Evolutionary conservation across 2,797 vertebrate genomes (phyloP), one percentile per base, ranked within the genome.

Genomic region (Pangasius macronema): DNA sequence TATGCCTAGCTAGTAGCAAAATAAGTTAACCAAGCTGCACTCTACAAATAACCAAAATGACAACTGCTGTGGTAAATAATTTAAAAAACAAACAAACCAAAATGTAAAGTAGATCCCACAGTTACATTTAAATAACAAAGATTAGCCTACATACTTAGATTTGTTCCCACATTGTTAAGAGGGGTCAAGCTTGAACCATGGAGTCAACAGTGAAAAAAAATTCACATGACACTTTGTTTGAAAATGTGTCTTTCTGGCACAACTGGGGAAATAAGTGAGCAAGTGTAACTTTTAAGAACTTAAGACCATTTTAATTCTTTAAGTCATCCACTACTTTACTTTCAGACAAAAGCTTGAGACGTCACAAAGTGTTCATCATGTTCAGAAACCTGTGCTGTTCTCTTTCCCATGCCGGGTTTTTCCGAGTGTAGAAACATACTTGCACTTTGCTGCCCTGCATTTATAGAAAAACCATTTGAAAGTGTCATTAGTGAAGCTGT

Each of bases 401-500:
- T 61, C 59, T 24, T 24, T 87, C 79, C 65, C 82, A 83, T 73
- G 42, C 51, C 42, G 46, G 82, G 8, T n/a, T 2, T 63, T 39
- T 68, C 68, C 11, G 77, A 80, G 82, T 82, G 90, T 82, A 80
- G 51, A 86, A 80, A 88, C 49, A 11, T 65, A 46, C 13, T 63
- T 63, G 27, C 61, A 63, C 61, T 39, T 68, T 76, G 51, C 76
- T 51, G 79, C 39, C 79, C 61, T 87, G 59, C 83, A 80, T 55
- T 76, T 86, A 87, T 87, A 86, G 79, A 89, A 91, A 90, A n/a
- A 85, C 83, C 57, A 87, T 90, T 87, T 88, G 57, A 83, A 92
- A 90, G 61, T 9, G 39, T 76, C 33, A 87, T 83, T 87, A 80
- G 76, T 82, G 82, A 89, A 73, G 51, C 87, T 79, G 61, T 86